Conservation (phyloP, 2,113 vertebrate species). For the Brachyistius frenatus region DNA sequence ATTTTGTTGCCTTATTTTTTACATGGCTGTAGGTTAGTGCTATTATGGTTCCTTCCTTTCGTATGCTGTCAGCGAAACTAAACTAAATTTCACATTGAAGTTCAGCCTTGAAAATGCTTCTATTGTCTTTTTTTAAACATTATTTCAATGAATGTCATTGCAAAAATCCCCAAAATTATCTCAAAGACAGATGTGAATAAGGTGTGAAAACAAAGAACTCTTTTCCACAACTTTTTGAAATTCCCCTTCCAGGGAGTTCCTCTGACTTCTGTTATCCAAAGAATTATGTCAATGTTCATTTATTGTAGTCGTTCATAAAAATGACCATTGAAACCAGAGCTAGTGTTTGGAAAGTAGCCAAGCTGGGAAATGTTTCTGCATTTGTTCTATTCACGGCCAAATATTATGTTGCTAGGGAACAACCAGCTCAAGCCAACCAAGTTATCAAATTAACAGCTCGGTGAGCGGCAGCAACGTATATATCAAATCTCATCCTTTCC, state of each 20-base stretch:
- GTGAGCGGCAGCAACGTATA: slow-evolving; percentile 34
- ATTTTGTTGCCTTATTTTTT: not conserved
- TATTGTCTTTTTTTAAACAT: not conserved
- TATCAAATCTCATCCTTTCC: slow-evolving; percentile 43
- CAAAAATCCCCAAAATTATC: too few relatives aligned
- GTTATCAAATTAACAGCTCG: slow-evolving; percentile 73
- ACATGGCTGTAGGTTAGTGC: not conserved
- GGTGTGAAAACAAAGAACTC: slow-evolving; percentile 45
- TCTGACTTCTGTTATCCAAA: slow-evolving; percentile 16
- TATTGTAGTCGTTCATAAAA: slow-evolving; percentile 56
- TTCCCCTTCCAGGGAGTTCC: slow-evolving; percentile 41
- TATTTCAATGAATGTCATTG: not conserved
- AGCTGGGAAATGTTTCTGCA: slow-evolving; percentile 64
- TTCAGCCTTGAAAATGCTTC: not conserved
- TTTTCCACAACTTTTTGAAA: slow-evolving; percentile 29
- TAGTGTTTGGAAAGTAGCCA: slow-evolving; percentile 38
- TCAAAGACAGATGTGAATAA: not conserved
- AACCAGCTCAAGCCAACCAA: slow-evolving; percentile 59
- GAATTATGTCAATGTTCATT: slow-evolving; percentile 17
- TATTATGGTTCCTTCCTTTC: not conserved
- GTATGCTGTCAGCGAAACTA: too few relatives aligned
- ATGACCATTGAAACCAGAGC: slow-evolving; percentile 44
- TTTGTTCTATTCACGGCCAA: slow-evolving; percentile 80
- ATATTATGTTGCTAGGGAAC: slow-evolving; percentile 83
- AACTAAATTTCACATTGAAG: not conserved